Percentiles rank a stretch among this genome's conserved stretches.
Evolutionary conservation across 2,113 vertebrate species (phyloP).

Genomic region (Erythrolamprus reginae): DNA sequence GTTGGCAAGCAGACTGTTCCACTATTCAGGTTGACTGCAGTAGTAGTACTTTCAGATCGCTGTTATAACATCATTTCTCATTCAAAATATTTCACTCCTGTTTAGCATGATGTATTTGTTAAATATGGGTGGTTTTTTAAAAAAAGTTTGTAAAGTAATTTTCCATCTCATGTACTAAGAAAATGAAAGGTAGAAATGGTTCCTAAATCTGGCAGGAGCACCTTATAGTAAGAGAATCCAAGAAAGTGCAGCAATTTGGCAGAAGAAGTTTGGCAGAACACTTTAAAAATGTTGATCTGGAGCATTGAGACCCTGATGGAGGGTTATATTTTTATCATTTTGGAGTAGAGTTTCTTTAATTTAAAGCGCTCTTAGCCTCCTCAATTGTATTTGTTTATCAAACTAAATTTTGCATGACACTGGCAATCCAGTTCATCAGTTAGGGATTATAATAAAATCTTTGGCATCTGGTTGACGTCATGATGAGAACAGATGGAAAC

Average conservation of each 20-base stretch:
- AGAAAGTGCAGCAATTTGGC: background rate
- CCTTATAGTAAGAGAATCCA: constrained; percentile 24
- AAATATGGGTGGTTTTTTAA: constrained; percentile 4
- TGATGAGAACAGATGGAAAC: no score
- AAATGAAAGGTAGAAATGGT: constrained; percentile 59
- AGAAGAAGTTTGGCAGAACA: background rate
- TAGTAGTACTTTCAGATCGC: background rate
- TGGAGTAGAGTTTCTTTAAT: background rate
- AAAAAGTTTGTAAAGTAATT: constrained; percentile 55
- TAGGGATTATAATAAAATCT: background rate
- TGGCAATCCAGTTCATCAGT: background rate
- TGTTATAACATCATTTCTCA: constrained; percentile 9
- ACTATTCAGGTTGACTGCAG: background rate
- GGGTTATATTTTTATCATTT: background rate
- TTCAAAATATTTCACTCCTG: constrained; percentile 4
- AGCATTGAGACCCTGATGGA: background rate
- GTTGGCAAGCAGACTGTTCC: background rate
- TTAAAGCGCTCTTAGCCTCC: background rate
- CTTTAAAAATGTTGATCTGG: background rate
- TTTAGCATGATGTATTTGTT: background rate
- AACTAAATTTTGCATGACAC: background rate
- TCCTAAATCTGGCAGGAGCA: constrained; percentile 24
- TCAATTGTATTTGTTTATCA: background rate
- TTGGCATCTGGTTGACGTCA: no score
- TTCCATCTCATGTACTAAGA: constrained; percentile 52